These are phyloP conservation scores for Alcis repandata DNA, from an alignment of 2,888 invertebrate genomes.

Conservation along the genomic window DNA sequence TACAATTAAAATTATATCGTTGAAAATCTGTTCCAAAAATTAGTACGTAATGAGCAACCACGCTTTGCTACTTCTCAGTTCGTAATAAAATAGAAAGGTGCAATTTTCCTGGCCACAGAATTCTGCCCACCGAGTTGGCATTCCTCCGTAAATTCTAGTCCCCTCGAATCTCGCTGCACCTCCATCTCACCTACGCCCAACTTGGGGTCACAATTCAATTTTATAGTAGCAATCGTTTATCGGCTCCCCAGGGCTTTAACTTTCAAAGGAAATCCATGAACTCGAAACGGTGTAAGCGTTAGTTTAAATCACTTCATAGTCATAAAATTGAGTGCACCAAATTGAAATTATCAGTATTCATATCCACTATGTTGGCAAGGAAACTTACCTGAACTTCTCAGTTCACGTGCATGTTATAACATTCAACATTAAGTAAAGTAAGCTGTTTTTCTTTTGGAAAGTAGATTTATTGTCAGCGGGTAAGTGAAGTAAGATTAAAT, in stretches of 20 bases:
- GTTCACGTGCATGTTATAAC: background rate
- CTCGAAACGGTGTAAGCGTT: conserved; percentile 34
- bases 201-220: conserved; percentile 66
- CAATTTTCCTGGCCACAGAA: conserved; percentile 29
- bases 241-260: conserved; percentile 53
- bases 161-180: conserved; percentile 54
- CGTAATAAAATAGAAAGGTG: background rate
- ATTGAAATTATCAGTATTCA: conserved; percentile 15
- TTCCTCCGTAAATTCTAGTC: conserved; percentile 39
- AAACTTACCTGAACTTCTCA: background rate
- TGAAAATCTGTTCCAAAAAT: background rate
- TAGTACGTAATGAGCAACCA: background rate
- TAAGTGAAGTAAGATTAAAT: conserved; percentile 5
- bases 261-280: conserved; percentile 54
- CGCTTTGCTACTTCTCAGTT: background rate
- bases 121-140: conserved; percentile 27
- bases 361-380: background rate
- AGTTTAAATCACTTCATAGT: conserved; percentile 22
- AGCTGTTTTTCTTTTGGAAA: background rate
- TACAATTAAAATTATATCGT: background rate
- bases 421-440: too few species aligned
- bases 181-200: conserved; percentile 61
- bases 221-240: conserved; percentile 68
- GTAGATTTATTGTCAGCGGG: background rate
- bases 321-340: conserved; percentile 12